Percentiles rank a stretch among this genome's conserved stretches.
Evolutionary conservation across 35 echinoderm and acorn worm species (phyloP).

Genomic region (Amphiura filiformis): DNA sequence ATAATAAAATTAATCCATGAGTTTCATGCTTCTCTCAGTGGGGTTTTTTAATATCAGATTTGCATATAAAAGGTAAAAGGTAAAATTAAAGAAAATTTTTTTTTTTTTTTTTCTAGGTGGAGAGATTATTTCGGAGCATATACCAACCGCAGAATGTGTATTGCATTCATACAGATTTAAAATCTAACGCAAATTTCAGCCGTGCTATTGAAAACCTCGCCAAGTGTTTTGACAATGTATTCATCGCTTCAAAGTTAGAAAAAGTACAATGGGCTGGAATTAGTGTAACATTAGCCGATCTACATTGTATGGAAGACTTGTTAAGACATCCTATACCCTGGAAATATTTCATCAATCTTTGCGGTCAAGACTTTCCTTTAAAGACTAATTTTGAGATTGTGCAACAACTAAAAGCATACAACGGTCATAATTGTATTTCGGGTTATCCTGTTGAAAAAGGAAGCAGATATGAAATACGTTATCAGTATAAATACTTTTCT

Average conservation of each 20-base stretch:
- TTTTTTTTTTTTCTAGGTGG: constrained; percentile 28
- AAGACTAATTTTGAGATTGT: too few species aligned
- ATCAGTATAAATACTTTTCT: not conserved
- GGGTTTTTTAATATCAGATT: too few species aligned
- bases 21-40: too few species aligned
- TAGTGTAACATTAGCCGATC: constrained; percentile 40
- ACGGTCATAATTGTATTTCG: constrained; percentile 44
- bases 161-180: constrained; percentile 61
- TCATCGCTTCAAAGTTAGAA: too few species aligned
- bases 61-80: too few species aligned
- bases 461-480: too few species aligned
- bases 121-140: constrained; percentile 45
- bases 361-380: too few species aligned
- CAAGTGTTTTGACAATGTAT: constrained; percentile 71
- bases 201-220: constrained; percentile 36
- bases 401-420: constrained; percentile 46
- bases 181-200: constrained; percentile 37
- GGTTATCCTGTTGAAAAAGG: constrained; percentile 10
- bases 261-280: constrained; percentile 38
- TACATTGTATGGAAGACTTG: constrained; percentile 90
- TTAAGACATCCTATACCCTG: constrained; percentile 22
- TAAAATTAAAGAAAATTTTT: too few species aligned
- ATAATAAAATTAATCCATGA: too few species aligned
- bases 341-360: constrained; percentile 78
- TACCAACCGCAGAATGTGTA: constrained; percentile 80